Evolutionary conservation across 2,113 vertebrate species (phyloP).

Genomic region (Damaliscus lunatus): DNA sequence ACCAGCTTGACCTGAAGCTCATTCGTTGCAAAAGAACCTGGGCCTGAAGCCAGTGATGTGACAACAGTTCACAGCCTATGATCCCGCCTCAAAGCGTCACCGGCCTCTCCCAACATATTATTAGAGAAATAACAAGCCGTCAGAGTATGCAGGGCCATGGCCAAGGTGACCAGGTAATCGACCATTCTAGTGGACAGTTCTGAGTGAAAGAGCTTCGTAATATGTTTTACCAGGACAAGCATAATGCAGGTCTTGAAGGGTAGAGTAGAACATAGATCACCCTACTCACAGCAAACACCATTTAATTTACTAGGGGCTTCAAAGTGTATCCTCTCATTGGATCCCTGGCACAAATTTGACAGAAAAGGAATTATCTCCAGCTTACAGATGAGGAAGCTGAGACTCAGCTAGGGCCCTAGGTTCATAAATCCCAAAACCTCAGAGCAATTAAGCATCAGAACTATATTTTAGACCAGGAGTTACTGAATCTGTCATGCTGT

Average conservation of each 20-base stretch:
- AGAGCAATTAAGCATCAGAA: neutral
- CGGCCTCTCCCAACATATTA: neutral
- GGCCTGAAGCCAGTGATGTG: neutral
- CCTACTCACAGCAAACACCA: neutral
- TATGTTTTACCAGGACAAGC: neutral
- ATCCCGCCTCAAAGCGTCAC: neutral
- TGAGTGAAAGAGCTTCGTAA: neutral
- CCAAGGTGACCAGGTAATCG: neutral
- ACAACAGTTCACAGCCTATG: neutral
- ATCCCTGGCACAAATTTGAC: neutral
- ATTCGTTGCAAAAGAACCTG: neutral
- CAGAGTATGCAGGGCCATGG: no score
- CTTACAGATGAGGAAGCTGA: neutral
- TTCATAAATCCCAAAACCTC: neutral
- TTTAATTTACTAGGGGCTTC: neutral
- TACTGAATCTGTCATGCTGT: neutral
- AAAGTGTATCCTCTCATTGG: neutral
- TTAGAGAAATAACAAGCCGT: neutral
- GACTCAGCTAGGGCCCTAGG: neutral
- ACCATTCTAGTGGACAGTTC: neutral
- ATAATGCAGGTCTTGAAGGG: neutral
- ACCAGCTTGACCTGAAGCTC: neutral
- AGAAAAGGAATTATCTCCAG: neutral
- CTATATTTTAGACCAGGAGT: neutral
- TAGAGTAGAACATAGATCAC: neutral